Evolutionary conservation across 2,113 vertebrate species (phyloP).

Genomic region (Vulpes lagopus): DNA sequence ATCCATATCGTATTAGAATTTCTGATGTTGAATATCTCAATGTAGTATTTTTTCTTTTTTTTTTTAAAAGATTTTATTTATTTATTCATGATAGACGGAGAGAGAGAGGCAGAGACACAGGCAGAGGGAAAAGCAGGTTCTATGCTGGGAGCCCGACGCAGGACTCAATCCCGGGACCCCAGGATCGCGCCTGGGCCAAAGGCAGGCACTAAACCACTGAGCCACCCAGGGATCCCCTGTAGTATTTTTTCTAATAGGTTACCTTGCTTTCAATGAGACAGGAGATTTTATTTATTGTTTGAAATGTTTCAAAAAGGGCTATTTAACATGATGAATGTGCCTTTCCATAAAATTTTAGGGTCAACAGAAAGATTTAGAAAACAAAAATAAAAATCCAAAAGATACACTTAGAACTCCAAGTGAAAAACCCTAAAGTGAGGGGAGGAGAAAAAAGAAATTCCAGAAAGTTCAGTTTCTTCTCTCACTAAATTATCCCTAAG

Average conservation of each 20-base stretch:
- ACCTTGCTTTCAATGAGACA: background rate
- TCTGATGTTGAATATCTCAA: background rate
- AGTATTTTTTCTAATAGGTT: background rate
- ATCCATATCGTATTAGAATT: background rate
- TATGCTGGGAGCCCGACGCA: too few relatives aligned
- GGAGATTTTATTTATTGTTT: background rate
- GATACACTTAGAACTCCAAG: background rate
- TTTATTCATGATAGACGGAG: too few relatives aligned
- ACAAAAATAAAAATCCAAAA: background rate
- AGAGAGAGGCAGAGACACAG: too few relatives aligned
- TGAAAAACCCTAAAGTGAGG: background rate
- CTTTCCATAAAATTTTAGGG: background rate
- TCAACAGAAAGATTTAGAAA: slow-evolving; percentile 36
- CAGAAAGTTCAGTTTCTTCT: background rate
- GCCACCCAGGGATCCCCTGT: too few relatives aligned
- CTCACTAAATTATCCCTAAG: background rate
- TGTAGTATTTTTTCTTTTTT: background rate
- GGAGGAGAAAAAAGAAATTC: background rate
- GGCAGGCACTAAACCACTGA: too few relatives aligned
- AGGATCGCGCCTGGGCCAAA: too few relatives aligned
- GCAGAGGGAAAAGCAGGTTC: too few relatives aligned
- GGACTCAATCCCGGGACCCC: too few relatives aligned
- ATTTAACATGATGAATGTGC: background rate
- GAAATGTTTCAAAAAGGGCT: slow-evolving; percentile 7
- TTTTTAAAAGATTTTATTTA: too few relatives aligned